These are phyloP conservation scores for Xanthia icteritia DNA, from an alignment of 2,888 invertebrate genomes.

Conservation along the genomic window DNA sequence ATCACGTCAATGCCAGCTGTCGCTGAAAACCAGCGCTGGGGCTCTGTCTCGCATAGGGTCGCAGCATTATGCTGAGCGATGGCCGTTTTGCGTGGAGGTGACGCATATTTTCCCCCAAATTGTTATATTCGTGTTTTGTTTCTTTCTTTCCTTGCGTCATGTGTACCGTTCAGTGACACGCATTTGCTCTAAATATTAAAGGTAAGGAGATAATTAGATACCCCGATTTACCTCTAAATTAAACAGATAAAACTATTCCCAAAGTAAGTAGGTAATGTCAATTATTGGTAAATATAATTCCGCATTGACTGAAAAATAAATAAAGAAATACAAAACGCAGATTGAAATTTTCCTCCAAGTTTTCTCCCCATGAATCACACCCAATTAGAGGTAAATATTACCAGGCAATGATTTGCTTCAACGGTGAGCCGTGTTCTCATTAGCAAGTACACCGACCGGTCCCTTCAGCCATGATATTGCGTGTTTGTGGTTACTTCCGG, in stretches of 20 bases:
- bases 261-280: neutral
- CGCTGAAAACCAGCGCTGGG: no score
- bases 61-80: no score
- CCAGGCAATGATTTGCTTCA: neutral
- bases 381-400: neutral
- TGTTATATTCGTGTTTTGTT: no score
- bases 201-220: neutral
- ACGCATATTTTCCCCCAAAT: no score
- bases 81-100: no score
- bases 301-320: neutral
- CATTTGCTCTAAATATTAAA: neutral
- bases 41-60: no score
- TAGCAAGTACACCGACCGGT: slow-evolving; percentile 13
- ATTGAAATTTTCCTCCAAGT: neutral
- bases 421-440: slow-evolving; percentile 17
- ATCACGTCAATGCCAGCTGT: no score
- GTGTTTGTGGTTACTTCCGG: slow-evolving; percentile 56
- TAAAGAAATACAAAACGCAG: neutral
- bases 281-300: neutral
- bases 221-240: neutral
- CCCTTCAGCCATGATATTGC: slow-evolving; percentile 50
- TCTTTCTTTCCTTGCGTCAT: no score
- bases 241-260: neutral
- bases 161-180: no score
- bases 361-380: neutral